Percentiles rank a stretch among this genome's conserved stretches.
Evolutionary conservation across 1,140 invertebrate species (phyloP).

Genomic region (Adoxophyes honmai): DNA sequence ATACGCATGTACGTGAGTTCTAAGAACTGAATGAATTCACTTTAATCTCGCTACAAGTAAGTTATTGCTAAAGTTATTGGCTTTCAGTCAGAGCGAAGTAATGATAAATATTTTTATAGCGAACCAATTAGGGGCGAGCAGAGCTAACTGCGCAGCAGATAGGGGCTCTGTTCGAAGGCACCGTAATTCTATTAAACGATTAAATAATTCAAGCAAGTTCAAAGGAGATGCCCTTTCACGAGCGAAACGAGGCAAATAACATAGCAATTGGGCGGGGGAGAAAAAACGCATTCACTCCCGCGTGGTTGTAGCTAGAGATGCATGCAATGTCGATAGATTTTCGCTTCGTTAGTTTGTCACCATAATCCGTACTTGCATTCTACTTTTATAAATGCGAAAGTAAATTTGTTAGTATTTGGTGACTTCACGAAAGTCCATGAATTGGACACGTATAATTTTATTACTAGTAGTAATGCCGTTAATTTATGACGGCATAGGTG

Average conservation of each 20-base stretch:
- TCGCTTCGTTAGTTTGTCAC: too few species aligned
- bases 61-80: neutral
- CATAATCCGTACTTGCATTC: too few species aligned
- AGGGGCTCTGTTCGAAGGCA: constrained; percentile 45
- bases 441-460: too few species aligned
- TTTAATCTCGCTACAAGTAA: too few species aligned
- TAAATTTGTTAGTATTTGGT: too few species aligned
- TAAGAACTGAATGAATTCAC: too few species aligned
- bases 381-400: too few species aligned
- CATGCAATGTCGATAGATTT: constrained; percentile 20
- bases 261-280: constrained; percentile 43
- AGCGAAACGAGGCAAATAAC: constrained; percentile 69
- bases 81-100: constrained; percentile 26
- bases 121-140: constrained; percentile 45
- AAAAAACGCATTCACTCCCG: constrained; percentile 52
- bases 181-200: constrained; percentile 73
- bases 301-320: constrained; percentile 25
- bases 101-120: constrained; percentile 46
- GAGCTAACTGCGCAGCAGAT: constrained; percentile 48
- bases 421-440: too few species aligned
- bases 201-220: constrained; percentile 72
- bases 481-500: too few species aligned
- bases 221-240: constrained; percentile 71
- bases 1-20: too few species aligned
- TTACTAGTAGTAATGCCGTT: too few species aligned